Evolutionary conservation across 2,797 vertebrate species (phyloP).

Genomic region (Enteromius mattozi): DNA sequence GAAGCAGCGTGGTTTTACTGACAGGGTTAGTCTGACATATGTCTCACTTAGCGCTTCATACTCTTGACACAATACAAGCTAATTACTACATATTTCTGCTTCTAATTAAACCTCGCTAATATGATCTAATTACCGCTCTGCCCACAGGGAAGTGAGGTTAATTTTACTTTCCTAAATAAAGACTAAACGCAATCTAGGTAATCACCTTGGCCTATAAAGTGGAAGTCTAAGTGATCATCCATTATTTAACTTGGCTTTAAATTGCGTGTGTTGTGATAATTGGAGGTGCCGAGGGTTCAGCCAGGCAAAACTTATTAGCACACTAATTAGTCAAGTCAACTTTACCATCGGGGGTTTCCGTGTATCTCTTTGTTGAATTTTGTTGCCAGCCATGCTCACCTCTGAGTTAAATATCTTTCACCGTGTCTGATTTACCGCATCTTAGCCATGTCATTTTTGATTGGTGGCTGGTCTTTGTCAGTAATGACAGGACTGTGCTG

Average conservation of each 20-base stretch:
- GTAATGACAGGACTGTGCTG: background rate
- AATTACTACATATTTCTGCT: slow-evolving; percentile 72
- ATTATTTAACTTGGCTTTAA: slow-evolving; percentile 25
- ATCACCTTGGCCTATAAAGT: background rate
- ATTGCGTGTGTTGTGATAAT: slow-evolving; percentile 24
- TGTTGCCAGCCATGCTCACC: background rate
- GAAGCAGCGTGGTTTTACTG: slow-evolving; percentile 60
- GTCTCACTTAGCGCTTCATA: slow-evolving; percentile 67
- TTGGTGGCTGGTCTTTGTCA: background rate
- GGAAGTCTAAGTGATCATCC: background rate
- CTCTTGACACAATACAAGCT: slow-evolving; percentile 64
- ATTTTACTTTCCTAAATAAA: slow-evolving; percentile 15
- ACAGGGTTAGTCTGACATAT: slow-evolving; percentile 62
- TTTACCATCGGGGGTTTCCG: slow-evolving; percentile 10
- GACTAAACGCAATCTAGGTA: background rate
- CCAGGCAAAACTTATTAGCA: slow-evolving; percentile 21
- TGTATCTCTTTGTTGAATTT: slow-evolving; percentile 26
- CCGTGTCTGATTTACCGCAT: background rate
- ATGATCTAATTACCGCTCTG: slow-evolving; percentile 47
- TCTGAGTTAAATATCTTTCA: slow-evolving; percentile 5
- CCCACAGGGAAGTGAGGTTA: slow-evolving; percentile 28
- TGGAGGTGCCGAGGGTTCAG: slow-evolving; percentile 23
- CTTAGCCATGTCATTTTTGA: background rate
- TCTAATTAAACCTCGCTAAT: slow-evolving; percentile 68
- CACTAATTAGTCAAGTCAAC: slow-evolving; percentile 47